Evolutionary conservation across 2,888 invertebrate species (phyloP), one percentile per base, ranked within the genome.

Genomic region (Tubulanus polymorphus): DNA sequence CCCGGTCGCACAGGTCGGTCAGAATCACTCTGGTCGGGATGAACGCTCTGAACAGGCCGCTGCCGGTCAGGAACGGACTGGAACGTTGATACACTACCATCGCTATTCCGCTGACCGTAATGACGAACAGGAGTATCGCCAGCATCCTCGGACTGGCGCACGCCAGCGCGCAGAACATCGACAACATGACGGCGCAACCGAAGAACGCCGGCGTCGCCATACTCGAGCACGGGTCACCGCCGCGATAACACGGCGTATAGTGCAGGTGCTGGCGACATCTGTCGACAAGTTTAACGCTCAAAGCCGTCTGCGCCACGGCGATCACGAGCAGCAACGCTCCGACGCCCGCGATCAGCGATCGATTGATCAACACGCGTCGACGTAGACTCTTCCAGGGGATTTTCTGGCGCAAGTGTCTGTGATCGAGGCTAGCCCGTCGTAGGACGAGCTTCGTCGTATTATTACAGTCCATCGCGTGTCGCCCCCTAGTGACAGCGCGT

Each of bases 111-210:
- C 47, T 41, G 20, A 51, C n/a, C 28, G 45, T 25, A n/a, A 57
- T 26, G 1, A 51, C 27, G 3, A 57, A 18, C 29, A 57, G 32
- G 15, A 57, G 32, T 8, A 48, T 48, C 12, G 57, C 51, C 26
- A 51, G 35, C 20, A 52, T 48, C 47, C 28, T 48, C 3, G 47
- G 54, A n/a, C 55, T 54, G 3, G 54, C 48, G 48, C 57, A 57
- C n/a, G 51, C 51, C n/a, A 57, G 48, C 6, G 54, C 57, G 30
- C 54, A 51, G 3, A 51, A 27, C 18, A 54, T 48, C 28, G 51
- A 47, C 18, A 51, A 28, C 20, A 57, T 25, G 10, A 54, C 29
- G 18, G 48, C 23, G 28, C 48, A 54, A 8, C 54, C 57, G 15
- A 50, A 28, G 26, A 54, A 57, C 10, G 51, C 57, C 1, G 55